These are phyloP conservation scores for Reticulitermes speratus DNA, from an alignment of 1,140 invertebrate species.

Conservation along the genomic window DNA sequence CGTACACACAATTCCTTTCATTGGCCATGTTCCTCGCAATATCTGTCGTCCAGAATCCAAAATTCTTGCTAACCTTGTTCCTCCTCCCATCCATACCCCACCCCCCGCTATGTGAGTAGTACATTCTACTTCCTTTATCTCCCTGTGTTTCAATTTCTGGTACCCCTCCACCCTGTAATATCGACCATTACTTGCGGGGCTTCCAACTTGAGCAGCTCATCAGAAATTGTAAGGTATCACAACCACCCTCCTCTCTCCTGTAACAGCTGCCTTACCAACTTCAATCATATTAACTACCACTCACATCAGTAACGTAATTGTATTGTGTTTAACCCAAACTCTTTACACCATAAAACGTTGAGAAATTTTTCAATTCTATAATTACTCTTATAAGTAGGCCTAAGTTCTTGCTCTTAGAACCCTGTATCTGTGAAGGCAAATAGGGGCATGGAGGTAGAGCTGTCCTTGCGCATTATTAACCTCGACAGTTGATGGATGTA, in stretches of 20 bases:
- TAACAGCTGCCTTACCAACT: not conserved
- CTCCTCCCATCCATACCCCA: not conserved
- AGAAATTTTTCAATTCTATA: too few species aligned
- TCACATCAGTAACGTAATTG: not conserved
- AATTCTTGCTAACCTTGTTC: not conserved
- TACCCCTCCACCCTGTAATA: not conserved
- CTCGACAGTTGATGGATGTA: too few species aligned
- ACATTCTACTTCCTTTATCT: not conserved
- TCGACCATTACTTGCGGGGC: not conserved
- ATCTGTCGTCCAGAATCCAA: not conserved
- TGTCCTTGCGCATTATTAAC: too few species aligned
- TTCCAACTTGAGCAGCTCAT: not conserved
- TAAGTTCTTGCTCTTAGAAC: too few species aligned
- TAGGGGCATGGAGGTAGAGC: too few species aligned
- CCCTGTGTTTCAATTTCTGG: not conserved
- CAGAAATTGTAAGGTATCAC: conserved; percentile 6
- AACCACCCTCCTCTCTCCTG: not conserved
- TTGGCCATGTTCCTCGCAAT: not conserved
- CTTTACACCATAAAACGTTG: too few species aligned
- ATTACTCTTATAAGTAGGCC: too few species aligned
- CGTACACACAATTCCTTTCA: not conserved
- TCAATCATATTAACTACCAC: conserved; percentile 7
- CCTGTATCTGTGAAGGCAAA: too few species aligned
- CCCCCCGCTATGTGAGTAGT: not conserved
- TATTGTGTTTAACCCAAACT: not conserved